Percentiles rank a stretch among this genome's conserved stretches.
Conservation (phyloP, 2,888 invertebrate genomes). For the Chouioia cunea region DNA sequence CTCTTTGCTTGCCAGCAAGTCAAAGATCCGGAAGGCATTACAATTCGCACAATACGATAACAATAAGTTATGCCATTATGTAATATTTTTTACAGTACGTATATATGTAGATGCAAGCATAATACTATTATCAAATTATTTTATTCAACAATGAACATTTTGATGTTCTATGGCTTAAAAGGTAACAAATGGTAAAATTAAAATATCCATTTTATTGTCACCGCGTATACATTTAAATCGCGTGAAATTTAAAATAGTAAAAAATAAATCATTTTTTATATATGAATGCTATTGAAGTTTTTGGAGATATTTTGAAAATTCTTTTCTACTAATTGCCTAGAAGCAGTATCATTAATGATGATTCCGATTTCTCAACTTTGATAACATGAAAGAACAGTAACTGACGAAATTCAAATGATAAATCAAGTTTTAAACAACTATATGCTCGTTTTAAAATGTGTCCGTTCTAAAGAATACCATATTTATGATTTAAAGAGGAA, state of each 20-base stretch:
- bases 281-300: conserved; percentile 42
- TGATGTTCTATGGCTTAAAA: conserved; percentile 43
- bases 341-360: too few species aligned
- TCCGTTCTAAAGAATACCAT: conserved; percentile 36
- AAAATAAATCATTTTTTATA: conserved; percentile 45
- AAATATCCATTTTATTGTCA: conserved; percentile 47
- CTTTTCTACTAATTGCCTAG: too few species aligned
- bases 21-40: conserved; percentile 49
- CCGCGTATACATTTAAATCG: conserved; percentile 30
- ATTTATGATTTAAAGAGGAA: conserved; percentile 40
- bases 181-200: conserved; percentile 48
- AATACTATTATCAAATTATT: conserved; percentile 47
- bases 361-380: too few species aligned
- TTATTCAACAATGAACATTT: conserved; percentile 44
- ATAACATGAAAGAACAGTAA: too few species aligned
- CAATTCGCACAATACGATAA: conserved; percentile 50
- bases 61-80: conserved; percentile 47
- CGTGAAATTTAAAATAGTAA: conserved; percentile 46
- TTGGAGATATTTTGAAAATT: conserved; percentile 16
- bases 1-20: conserved; percentile 50
- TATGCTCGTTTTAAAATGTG: too few species aligned
- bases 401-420: too few species aligned
- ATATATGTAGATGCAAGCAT: conserved; percentile 46
- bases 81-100: conserved; percentile 40
- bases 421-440: too few species aligned